These are phyloP conservation scores for Drosophila rubida DNA, from an alignment of 2,888 invertebrate species.

Conservation along the genomic window DNA sequence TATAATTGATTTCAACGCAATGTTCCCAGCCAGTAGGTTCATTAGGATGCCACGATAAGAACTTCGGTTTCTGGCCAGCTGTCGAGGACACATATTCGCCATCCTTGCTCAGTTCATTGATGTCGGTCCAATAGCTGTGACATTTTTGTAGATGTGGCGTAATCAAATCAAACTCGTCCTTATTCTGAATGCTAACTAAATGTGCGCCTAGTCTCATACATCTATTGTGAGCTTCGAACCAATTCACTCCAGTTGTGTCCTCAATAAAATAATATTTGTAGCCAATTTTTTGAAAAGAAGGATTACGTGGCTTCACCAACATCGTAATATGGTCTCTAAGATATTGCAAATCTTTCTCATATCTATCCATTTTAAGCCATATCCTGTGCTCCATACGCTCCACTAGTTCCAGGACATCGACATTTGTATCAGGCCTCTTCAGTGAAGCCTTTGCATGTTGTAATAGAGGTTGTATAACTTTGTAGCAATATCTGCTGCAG, in stretches of 20 bases:
- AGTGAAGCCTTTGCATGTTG: not conserved
- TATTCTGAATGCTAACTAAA: not conserved
- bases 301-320: no score
- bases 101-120: not conserved
- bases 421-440: not conserved
- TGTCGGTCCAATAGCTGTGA: not conserved
- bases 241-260: not conserved
- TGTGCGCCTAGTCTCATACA: not conserved
- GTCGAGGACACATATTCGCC: not conserved
- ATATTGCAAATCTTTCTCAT: not conserved
- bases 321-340: not conserved
- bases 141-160: not conserved
- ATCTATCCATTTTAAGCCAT: not conserved
- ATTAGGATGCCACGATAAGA: not conserved
- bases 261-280: not conserved
- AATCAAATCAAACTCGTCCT: not conserved
- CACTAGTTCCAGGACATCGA: not conserved
- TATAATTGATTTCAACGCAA: not conserved
- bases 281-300: not conserved
- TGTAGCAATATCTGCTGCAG: not conserved
- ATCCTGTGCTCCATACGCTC: not conserved
- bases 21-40: not conserved
- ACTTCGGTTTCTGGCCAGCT: not conserved
- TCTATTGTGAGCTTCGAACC: not conserved
- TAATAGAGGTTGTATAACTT: not conserved